Evolutionary conservation across 2,888 invertebrate species (phyloP).

Genomic region (Chaitophorus viminalis): DNA sequence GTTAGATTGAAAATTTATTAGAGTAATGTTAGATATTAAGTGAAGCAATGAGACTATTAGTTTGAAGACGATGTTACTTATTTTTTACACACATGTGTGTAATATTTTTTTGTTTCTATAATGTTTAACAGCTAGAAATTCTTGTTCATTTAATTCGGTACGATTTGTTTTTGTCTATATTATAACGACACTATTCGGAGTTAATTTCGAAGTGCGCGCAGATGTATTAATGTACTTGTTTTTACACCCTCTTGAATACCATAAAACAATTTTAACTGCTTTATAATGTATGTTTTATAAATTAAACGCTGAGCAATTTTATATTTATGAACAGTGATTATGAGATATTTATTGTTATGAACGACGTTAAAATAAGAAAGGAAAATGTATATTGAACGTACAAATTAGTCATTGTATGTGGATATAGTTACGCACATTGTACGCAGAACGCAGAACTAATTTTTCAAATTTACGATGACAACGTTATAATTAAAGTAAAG

Average conservation of each 20-base stretch:
- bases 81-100: not conserved
- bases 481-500: no score
- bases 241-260: not conserved
- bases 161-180: not conserved
- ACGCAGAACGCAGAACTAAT: no score
- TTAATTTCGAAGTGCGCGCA: not conserved
- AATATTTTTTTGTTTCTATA: not conserved
- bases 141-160: not conserved
- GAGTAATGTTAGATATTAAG: conserved; percentile 31
- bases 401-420: no score
- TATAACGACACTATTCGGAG: not conserved
- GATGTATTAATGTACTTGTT: not conserved
- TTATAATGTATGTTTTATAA: not conserved
- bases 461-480: no score
- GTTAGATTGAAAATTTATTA: not conserved
- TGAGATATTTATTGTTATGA: not conserved
- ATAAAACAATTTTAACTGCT: not conserved
- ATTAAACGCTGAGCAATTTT: not conserved
- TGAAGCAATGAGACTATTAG: conserved; percentile 12
- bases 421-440: no score
- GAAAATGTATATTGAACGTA: no score
- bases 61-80: not conserved
- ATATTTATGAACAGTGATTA: not conserved
- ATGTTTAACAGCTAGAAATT: not conserved
- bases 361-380: not conserved